Evolutionary conservation across 2,888 invertebrate genomes (phyloP).

Genomic region (Ctena decussata): DNA sequence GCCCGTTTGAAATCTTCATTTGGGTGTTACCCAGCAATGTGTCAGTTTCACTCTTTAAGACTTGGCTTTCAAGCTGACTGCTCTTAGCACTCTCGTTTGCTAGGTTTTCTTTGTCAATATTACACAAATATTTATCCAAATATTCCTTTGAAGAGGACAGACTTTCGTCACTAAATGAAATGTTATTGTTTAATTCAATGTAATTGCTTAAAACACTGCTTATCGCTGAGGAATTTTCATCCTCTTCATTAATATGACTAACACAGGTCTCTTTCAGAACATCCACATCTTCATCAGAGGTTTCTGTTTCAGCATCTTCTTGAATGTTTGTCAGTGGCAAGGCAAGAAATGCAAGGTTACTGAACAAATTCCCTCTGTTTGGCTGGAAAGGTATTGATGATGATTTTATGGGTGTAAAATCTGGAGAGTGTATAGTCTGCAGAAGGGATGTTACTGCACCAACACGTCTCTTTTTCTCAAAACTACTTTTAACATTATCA

Average conservation of each 20-base stretch:
- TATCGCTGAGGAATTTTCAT: background rate
- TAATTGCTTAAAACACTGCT: background rate
- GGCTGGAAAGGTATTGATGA: background rate
- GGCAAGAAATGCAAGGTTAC: constrained; percentile 42
- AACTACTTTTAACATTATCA: constrained; percentile 54
- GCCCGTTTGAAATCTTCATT: background rate
- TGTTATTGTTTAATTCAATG: background rate
- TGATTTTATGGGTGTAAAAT: background rate
- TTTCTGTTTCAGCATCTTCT: constrained; percentile 1
- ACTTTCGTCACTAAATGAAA: background rate
- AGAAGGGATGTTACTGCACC: constrained; percentile 44
- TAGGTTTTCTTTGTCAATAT: background rate
- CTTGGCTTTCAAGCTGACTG: too few relatives aligned
- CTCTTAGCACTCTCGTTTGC: background rate
- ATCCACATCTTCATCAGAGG: background rate
- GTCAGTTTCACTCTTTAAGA: background rate
- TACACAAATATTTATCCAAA: background rate
- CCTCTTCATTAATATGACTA: background rate
- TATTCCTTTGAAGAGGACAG: background rate
- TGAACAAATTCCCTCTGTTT: constrained; percentile 3
- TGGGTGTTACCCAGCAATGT: background rate
- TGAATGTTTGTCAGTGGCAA: constrained; percentile 42
- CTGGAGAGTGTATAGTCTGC: constrained; percentile 35
- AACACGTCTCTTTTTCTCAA: constrained; percentile 64
- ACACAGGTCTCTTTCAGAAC: background rate